Conservation (phyloP, 2,797 vertebrate species). For the Sebastes baramenuke region DNA sequence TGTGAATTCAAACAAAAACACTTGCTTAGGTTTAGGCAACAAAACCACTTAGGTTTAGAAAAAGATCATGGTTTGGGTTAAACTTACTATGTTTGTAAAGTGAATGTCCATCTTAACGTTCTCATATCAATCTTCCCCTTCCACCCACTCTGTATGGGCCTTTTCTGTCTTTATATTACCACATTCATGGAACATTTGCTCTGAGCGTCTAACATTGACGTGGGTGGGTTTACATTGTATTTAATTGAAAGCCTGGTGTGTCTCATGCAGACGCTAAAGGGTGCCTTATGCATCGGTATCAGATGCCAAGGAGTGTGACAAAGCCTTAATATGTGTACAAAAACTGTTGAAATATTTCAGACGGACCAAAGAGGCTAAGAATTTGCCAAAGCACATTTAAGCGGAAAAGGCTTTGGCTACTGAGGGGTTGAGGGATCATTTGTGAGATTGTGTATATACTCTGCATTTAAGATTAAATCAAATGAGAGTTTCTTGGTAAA, state of each 20-base stretch:
- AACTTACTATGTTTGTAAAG: background rate
- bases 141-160: no score
- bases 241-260: no score
- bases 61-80: background rate
- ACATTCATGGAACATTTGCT: no score
- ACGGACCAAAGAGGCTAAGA: background rate
- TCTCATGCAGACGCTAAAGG: no score
- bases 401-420: background rate
- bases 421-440: background rate
- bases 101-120: background rate
- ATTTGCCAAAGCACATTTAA: background rate
- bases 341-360: background rate
- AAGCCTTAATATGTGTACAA: background rate
- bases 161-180: no score
- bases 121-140: no score
- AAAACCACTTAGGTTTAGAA: background rate
- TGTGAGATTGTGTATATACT: background rate
- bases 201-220: no score
- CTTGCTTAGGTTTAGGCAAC: background rate
- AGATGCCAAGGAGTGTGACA: no score
- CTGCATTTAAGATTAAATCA: slow-evolving; percentile 7
- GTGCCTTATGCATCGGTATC: no score
- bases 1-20: background rate
- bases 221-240: no score
- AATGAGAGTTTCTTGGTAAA: slow-evolving; percentile 19